phyloP scores from a whole-genome alignment of 2,797 vertebrate genomes.

The Pantherophis vulpinus region DNA sequence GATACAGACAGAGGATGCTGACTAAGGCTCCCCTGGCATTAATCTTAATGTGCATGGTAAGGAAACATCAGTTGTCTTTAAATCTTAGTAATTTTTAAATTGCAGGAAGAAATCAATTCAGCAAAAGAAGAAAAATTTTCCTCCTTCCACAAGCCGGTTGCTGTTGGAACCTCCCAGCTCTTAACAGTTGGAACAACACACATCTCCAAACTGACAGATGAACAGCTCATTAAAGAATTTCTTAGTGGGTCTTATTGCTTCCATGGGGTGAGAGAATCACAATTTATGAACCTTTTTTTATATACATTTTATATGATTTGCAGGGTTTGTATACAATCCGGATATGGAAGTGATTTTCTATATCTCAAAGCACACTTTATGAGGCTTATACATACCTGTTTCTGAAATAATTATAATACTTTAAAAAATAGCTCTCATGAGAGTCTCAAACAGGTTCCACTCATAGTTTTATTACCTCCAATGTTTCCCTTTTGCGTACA shows the following conservation, averaged over 20 bases:
- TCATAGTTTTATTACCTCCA: not conserved
- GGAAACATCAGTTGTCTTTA: not conserved
- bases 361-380: not conserved
- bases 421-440: not conserved
- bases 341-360: not conserved
- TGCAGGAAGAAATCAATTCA: conserved; percentile 81
- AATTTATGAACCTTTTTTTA: not conserved
- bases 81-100: conserved; percentile 28
- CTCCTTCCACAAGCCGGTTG: conserved; percentile 89
- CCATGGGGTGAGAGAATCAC: conserved; percentile 87
- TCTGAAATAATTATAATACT: not conserved
- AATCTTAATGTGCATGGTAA: not conserved
- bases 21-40: not conserved
- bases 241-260: conserved; percentile 97
- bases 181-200: conserved; percentile 93
- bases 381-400: not conserved
- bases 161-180: conserved; percentile 84
- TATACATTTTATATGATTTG: not conserved
- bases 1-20: not conserved
- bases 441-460: not conserved
- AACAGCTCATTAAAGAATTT: conserved; percentile 96
- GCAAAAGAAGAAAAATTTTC: conserved; percentile 87
- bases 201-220: conserved; percentile 94
- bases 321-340: not conserved
- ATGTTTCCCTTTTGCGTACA: not conserved